phyloP scores from a whole-genome alignment of 2,797 vertebrate genomes.

The Gorsachius magnificus region DNA sequence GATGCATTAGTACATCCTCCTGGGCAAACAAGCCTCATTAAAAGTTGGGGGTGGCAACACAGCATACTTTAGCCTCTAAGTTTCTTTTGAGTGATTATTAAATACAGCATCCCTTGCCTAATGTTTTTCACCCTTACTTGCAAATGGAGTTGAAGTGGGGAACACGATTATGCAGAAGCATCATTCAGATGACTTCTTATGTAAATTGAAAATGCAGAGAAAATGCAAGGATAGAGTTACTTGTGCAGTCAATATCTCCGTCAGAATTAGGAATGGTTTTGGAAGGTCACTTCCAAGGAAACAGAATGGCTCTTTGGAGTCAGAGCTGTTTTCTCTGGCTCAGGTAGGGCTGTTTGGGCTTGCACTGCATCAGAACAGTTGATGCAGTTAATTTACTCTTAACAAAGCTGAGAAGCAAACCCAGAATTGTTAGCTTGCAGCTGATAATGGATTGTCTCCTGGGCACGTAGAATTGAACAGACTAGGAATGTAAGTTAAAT shows the following conservation, averaged over 20 bases:
- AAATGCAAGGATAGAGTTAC: not conserved
- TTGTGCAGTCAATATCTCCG: not conserved
- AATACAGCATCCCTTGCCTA: not conserved
- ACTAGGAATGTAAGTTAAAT: not conserved
- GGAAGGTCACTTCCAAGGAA: constrained; percentile 39
- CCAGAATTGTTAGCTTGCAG: not conserved
- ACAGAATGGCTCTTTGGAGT: not conserved
- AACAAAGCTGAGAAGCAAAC: constrained; percentile 5
- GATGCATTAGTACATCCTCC: not conserved
- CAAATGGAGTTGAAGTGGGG: not conserved
- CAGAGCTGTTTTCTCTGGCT: constrained; percentile 37
- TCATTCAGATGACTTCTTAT: not conserved
- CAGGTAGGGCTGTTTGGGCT: not conserved
- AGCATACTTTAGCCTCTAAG: not conserved
- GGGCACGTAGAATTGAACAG: not conserved
- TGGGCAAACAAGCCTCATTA: not conserved
- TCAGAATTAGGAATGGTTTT: constrained; percentile 5
- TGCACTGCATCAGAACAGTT: not conserved
- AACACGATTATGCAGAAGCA: not conserved
- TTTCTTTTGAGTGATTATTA: not conserved
- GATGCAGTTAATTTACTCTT: constrained; percentile 32
- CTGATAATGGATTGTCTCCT: not conserved
- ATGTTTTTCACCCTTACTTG: not conserved
- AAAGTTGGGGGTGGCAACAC: not conserved
- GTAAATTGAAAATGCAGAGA: not conserved